phyloP scores from a whole-genome alignment of 2,888 invertebrate genomes.

The Mechanitis messenoides region DNA sequence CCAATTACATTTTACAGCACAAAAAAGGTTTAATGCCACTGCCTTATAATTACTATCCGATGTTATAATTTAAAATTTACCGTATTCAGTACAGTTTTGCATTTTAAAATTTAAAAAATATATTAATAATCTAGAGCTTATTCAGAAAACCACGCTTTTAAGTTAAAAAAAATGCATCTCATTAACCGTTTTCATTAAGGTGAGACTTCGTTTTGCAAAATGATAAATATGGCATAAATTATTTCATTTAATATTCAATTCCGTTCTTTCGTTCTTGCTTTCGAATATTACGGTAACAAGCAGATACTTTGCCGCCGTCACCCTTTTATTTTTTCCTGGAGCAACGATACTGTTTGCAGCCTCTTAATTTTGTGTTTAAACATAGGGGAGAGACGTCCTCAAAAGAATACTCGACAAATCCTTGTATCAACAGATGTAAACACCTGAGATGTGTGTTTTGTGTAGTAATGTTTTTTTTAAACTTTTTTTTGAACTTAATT shows the following conservation, averaged over 20 bases:
- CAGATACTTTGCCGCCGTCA: constrained; percentile 64
- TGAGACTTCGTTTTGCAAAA: constrained; percentile 74
- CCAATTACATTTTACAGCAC: too few relatives aligned
- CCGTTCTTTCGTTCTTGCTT: constrained; percentile 64
- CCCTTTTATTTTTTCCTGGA: constrained; percentile 61
- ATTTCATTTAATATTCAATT: constrained; percentile 78
- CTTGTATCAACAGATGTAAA: constrained; percentile 31
- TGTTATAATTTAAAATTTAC: too few relatives aligned
- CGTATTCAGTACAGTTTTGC: too few relatives aligned
- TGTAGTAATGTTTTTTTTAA: background rate
- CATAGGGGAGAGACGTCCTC: constrained; percentile 63
- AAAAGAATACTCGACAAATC: constrained; percentile 64
- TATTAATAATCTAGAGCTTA: too few relatives aligned
- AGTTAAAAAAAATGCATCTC: constrained; percentile 38
- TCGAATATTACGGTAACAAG: constrained; percentile 60
- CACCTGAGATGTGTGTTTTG: constrained; percentile 20
- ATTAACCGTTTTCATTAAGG: constrained; percentile 72
- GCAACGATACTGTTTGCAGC: constrained; percentile 69
- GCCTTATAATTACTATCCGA: too few relatives aligned
- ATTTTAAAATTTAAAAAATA: too few relatives aligned
- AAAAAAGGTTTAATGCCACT: too few relatives aligned
- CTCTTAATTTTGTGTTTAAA: constrained; percentile 73
- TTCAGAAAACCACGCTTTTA: too few relatives aligned
- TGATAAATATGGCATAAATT: constrained; percentile 78
- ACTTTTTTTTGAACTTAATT: background rate